Base-by-base conservation (phyloP, 2,888 invertebrate species). In the Troilus luridus region DNA sequence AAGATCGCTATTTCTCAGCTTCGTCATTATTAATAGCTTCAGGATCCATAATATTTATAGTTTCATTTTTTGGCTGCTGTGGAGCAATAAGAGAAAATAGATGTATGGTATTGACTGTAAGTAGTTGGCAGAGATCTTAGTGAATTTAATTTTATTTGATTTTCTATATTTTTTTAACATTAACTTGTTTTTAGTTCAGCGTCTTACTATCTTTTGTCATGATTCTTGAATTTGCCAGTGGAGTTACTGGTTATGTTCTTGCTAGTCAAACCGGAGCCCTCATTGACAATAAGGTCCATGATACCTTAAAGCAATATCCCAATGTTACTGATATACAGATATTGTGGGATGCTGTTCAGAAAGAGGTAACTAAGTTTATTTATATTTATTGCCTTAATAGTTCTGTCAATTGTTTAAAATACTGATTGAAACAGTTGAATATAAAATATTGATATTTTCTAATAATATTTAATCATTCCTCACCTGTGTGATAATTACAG, bases 211-310 rank as follows among this genome's bases (percentile, higher is more conserved):
- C 97, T 89, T 94, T 97, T 88, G 97, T 98, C 93, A 97, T 98
- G 94, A 95, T 97, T 12, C 95, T 97, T 92, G 98, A 98, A 95
- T 94, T 98, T 93, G 97, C 97, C 0, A 97, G 97, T 93, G 98
- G 98, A 93, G 96, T 98, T 93, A 96, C 97, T 17, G 97, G 96
- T 88, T 97, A 97, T 94, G 95, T 97, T 9, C 88, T 92, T 27
- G 91, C 92, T 54, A 92, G 91, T 89, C 91, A 92, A 90, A 91
- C 93, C 14, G 91, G 88, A 12, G 67, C 85, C 67, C 91, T 93
- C 9, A 58, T 93, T 0, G 90, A 90, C 27, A 88, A 21, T 24
- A 93, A 92, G 90, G 91, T 93, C 11, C 92, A 93, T 58, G 90
- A 92, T 67, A 92, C 92, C 12, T 93, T 93, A 92, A 90, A 90